A percentile compares a stretch with the other conserved stretches of the same genome.
Conservation (phyloP, 2,797 vertebrate genomes). For the Semaprochilodus insignis region DNA sequence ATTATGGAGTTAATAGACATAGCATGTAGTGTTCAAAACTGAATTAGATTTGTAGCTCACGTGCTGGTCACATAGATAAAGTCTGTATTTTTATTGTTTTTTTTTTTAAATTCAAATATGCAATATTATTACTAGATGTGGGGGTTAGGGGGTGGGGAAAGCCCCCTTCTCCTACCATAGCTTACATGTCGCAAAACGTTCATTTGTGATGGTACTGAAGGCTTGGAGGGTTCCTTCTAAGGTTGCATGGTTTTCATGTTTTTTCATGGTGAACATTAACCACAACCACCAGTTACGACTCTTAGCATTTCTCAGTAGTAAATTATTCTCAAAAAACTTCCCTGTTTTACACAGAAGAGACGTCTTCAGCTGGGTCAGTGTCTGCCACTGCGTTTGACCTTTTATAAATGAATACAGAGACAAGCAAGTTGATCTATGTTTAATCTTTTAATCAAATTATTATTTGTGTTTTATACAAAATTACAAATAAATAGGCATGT, state of each 20-base stretch:
- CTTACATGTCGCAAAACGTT: too few species aligned
- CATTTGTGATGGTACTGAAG: neutral
- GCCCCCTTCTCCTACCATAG: too few species aligned
- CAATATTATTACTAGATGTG: too few species aligned
- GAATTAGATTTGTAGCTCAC: neutral
- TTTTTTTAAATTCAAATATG: too few species aligned
- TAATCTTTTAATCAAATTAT: neutral
- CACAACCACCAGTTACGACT: neutral
- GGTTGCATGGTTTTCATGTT: neutral
- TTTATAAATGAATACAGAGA: conserved; percentile 1
- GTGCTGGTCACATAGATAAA: too few species aligned
- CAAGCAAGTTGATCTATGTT: neutral
- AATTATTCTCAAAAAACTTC: neutral
- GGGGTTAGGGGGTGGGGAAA: too few species aligned
- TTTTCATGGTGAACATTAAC: neutral
- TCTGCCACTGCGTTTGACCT: neutral
- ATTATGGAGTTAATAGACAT: neutral
- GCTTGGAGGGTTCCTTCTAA: neutral
- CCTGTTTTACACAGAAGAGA: neutral
- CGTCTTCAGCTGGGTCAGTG: neutral
- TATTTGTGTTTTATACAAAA: conserved; percentile 40
- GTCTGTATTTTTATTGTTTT: too few species aligned
- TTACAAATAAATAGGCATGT: conserved; percentile 49
- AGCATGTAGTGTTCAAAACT: neutral
- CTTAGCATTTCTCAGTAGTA: neutral